A percentile compares a stretch with the other conserved stretches of the same genome.
These are phyloP conservation scores for Pectinophora gossypiella DNA, from an alignment of 1,140 invertebrate genomes.

Conservation along the genomic window DNA sequence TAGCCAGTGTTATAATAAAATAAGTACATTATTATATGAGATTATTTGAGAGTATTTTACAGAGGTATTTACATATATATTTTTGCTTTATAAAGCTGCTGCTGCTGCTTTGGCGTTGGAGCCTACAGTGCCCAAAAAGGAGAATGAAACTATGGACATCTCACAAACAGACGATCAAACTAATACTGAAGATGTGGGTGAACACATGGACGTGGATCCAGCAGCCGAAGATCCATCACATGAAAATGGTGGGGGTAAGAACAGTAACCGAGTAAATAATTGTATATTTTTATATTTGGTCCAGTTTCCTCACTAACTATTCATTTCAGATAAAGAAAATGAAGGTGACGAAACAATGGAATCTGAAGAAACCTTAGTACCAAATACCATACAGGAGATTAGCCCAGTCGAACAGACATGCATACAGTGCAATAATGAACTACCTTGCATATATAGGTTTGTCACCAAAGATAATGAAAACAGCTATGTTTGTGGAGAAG, in stretches of 20 bases:
- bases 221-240: slow-evolving; percentile 34
- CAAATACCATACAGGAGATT: slow-evolving; percentile 47
- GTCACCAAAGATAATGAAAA: slow-evolving; percentile 37
- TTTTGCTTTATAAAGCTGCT: slow-evolving; percentile 3
- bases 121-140: slow-evolving; percentile 38
- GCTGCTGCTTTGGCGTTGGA: slow-evolving; percentile 24
- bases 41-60: too few species aligned
- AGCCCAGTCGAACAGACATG: slow-evolving; percentile 46
- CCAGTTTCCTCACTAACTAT: background rate
- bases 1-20: too few species aligned
- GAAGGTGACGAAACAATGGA: slow-evolving; percentile 44
- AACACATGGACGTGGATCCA: slow-evolving; percentile 23
- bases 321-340: slow-evolving; percentile 56
- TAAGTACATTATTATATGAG: too few species aligned
- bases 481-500: slow-evolving; percentile 47
- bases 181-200: slow-evolving; percentile 15
- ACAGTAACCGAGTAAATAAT: too few species aligned
- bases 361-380: slow-evolving; percentile 26
- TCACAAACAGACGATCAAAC: slow-evolving; percentile 9
- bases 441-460: slow-evolving; percentile 40
- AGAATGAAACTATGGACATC: slow-evolving; percentile 28
- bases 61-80: too few species aligned
- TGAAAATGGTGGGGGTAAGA: slow-evolving; percentile 32
- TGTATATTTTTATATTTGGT: background rate
- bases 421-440: slow-evolving; percentile 40